phyloP scores from a whole-genome alignment of 2,113 vertebrate species.

The Leptodactylus fuscus region DNA sequence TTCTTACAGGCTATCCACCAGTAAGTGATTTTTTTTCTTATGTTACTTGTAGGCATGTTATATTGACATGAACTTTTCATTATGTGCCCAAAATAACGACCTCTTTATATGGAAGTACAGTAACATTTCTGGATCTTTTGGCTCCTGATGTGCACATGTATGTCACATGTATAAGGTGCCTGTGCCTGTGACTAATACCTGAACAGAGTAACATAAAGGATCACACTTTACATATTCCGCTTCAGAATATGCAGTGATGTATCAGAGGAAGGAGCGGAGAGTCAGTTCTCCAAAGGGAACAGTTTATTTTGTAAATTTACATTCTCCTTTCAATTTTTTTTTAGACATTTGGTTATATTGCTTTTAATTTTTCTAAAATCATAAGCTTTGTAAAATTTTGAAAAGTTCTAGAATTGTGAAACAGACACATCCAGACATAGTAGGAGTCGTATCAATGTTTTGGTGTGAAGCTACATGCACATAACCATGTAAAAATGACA shows the following conservation, averaged over 20 bases:
- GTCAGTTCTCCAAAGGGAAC: background rate
- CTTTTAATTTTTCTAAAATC: too few species aligned
- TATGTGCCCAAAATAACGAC: background rate
- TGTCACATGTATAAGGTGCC: background rate
- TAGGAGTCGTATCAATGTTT: too few species aligned
- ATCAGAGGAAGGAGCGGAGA: too few species aligned
- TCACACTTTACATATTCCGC: background rate
- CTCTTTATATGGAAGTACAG: background rate
- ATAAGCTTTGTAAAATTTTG: too few species aligned
- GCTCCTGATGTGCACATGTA: background rate
- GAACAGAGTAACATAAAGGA: background rate
- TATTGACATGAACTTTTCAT: background rate
- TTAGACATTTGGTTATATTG: background rate
- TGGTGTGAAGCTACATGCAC: too few species aligned
- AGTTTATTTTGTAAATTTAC: background rate
- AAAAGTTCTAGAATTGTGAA: too few species aligned
- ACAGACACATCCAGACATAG: too few species aligned
- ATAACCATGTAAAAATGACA: too few species aligned
- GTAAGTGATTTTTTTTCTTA: conserved; percentile 82
- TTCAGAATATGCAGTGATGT: too few species aligned
- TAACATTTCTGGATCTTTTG: too few species aligned
- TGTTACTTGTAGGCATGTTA: background rate
- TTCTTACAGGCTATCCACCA: conserved; percentile 99
- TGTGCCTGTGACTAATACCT: background rate
- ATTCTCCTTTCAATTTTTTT: too few species aligned